phyloP scores from a whole-genome alignment of 2,113 vertebrate genomes.

The Aix galericulata region DNA sequence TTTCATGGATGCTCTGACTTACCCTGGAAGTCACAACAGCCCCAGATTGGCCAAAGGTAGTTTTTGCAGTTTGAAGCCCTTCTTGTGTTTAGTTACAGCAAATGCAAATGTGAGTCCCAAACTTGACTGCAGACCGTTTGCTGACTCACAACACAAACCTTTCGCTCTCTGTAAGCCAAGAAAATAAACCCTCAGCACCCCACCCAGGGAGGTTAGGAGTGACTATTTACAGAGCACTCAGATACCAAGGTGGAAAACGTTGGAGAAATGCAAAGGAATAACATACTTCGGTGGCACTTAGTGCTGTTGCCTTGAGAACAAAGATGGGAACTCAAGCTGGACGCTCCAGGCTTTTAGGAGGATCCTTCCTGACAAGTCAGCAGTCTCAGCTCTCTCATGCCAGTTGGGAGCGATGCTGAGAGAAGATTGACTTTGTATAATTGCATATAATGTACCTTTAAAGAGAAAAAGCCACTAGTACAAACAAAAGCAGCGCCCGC shows the following conservation, averaged over 20 bases:
- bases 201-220: not conserved
- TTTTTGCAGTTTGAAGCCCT: not conserved
- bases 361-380: not conserved
- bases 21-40: not conserved
- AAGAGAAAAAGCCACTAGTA: not conserved
- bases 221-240: not conserved
- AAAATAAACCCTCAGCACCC: not conserved
- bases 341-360: not conserved
- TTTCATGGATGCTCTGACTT: not conserved
- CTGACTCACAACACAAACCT: not conserved
- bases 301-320: not conserved
- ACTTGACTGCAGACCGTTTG: not conserved
- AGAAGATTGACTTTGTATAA: not conserved
- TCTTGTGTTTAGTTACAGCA: not conserved
- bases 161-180: not conserved
- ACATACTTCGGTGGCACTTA: accelerated
- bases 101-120: accelerated
- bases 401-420: not conserved
- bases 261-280: not conserved
- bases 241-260: not conserved
- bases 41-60: not conserved
- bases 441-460: not conserved
- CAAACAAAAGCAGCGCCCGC: not conserved
- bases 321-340: not conserved
- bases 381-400: not conserved